Percentiles rank a stretch among this genome's conserved stretches.
phyloP scores from a whole-genome alignment of 2,113 vertebrate species.

The Circaetus gallicus region DNA sequence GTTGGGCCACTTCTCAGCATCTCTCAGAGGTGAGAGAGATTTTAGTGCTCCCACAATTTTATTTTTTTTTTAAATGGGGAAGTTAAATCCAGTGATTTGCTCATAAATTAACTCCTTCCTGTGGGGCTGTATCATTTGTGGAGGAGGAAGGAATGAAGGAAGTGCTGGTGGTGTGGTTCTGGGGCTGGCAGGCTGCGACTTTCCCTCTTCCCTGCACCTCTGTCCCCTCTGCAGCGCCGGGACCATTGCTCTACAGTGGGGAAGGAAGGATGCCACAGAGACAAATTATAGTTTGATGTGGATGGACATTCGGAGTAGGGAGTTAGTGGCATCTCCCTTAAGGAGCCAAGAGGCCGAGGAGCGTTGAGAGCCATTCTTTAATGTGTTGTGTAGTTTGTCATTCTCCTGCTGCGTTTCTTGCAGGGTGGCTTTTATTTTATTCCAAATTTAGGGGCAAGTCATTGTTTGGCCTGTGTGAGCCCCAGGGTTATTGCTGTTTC shows the following conservation, averaged over 20 bases:
- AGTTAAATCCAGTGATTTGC: not conserved
- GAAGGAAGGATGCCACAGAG: not conserved
- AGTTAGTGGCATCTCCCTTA: not conserved
- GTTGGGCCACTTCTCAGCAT: rapidly evolving
- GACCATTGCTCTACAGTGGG: no score
- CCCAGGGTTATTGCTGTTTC: not conserved
- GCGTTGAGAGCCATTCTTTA: rapidly evolving
- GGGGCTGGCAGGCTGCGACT: not conserved
- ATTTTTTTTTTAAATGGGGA: not conserved
- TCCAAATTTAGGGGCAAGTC: not conserved
- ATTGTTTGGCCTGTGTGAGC: rapidly evolving
- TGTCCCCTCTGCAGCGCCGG: rapidly evolving
- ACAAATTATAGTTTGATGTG: not conserved
- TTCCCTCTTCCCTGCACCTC: not conserved
- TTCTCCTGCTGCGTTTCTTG: not conserved
- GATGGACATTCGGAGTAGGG: rapidly evolving
- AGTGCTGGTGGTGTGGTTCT: rapidly evolving
- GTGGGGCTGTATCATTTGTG: rapidly evolving
- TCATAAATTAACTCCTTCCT: not conserved
- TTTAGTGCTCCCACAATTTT: rapidly evolving
- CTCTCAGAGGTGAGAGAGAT: not conserved
- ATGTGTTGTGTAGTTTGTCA: rapidly evolving
- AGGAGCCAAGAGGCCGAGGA: not conserved
- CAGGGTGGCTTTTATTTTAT: no score
- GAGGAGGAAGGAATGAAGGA: not conserved